Base-by-base conservation (phyloP, 92 coral and sea anemone genomes). In the Paragorgia papillata region DNA sequence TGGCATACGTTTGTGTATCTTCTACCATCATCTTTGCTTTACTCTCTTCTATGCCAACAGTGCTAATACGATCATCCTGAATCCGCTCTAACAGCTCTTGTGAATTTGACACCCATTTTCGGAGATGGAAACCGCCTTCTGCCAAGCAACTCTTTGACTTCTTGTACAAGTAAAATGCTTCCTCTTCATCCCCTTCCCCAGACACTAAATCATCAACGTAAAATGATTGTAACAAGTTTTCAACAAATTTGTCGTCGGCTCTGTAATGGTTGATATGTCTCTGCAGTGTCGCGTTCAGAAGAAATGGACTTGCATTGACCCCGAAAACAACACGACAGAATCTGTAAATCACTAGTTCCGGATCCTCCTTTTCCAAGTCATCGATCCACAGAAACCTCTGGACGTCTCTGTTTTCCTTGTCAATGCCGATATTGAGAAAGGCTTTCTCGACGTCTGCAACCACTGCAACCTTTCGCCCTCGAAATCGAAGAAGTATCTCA, bases 241-340 rank as follows among this genome's bases (percentile, higher is more conserved):
- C 69, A 6, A 69, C 79, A 25, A 80, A 69, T 18, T 80, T 30
- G 21, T 76, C 57, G 73, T 69, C 70, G 7, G 17, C 58, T 34
- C 0, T 37, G 28, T 54, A 79, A 64, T 53, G 26, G 44, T 40
- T 32, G 66, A 79, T 49, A 40, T 80, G 85, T 27, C 69, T 46
- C 15, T 17, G 24, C 37, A 80, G 24, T 10, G 85, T 57, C 22
- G 49, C 71, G 57, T 80, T 80, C 58, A 80, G 57, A 25, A 70
- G 74, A 32, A 79, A 79, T 21, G 84, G 84, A 25, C 66, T 66
- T 30, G 69, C 43, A 49, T 49, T 79, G 43, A 79, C 79, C 17
- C 85, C 80, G 69, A 80, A 69, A 12, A 80, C 80, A n/a, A 69
- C 84, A 18, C 84, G 46, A 24, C 64, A 33, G 34, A 80, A 80